phyloP scores from a whole-genome alignment of 2,888 invertebrate species.

The Heteromurus nitidus region DNA sequence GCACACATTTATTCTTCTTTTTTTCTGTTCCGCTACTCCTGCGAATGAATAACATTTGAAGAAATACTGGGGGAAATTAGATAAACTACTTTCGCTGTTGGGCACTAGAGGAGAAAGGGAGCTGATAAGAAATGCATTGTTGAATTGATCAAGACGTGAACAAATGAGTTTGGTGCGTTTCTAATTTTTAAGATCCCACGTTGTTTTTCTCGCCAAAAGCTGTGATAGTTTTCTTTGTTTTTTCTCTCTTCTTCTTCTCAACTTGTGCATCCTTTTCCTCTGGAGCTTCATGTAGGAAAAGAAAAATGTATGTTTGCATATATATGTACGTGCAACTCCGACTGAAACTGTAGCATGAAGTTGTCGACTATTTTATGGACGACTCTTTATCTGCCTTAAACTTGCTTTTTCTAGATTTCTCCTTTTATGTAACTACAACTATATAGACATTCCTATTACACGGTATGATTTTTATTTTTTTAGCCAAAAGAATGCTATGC shows the following conservation, averaged over 20 bases:
- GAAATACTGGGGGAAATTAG: constrained; percentile 42
- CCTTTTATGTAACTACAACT: not conserved
- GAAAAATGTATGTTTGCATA: not conserved
- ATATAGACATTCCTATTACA: constrained; percentile 12
- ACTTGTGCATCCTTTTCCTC: too few relatives aligned
- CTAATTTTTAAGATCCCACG: constrained; percentile 68
- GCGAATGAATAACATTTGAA: constrained; percentile 38
- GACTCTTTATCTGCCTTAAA: constrained; percentile 8
- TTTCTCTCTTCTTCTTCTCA: not conserved
- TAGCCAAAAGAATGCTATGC: constrained; percentile 13
- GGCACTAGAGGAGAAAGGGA: constrained; percentile 39
- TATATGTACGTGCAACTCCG: too few relatives aligned
- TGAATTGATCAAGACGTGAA: constrained; percentile 71
- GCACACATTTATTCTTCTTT: constrained; percentile 22
- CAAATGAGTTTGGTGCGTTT: constrained; percentile 71
- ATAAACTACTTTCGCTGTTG: constrained; percentile 48
- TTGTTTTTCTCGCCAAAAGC: constrained; percentile 61
- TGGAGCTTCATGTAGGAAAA: not conserved
- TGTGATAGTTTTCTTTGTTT: constrained; percentile 12
- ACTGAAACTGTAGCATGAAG: too few relatives aligned
- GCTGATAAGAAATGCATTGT: constrained; percentile 68
- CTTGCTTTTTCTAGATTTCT: not conserved
- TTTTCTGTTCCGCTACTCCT: not conserved
- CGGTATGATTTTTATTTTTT: constrained; percentile 45
- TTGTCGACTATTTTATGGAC: not conserved